phyloP scores from a whole-genome alignment of 2,888 invertebrate genomes.

The Malthinus flaveolus region DNA sequence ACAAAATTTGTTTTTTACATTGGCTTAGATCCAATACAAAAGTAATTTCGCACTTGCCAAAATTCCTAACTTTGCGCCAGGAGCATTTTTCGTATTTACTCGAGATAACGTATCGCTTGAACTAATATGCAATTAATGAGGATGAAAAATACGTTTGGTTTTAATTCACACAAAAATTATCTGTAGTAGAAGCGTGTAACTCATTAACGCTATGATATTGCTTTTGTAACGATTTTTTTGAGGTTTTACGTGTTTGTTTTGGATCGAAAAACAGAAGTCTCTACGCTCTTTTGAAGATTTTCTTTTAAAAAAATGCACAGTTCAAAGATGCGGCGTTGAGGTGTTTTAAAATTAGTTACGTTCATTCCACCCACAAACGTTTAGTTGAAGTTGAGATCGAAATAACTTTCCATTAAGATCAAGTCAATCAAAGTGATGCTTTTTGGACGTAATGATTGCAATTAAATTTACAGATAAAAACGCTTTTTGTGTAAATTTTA shows the following conservation, averaged over 20 bases:
- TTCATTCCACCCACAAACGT: constrained; percentile 11
- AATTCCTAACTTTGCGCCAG: constrained; percentile 3
- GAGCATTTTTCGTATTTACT: too few species aligned
- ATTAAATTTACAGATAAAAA: constrained; percentile 14
- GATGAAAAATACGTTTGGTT: too few species aligned
- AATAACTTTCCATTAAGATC: constrained; percentile 21
- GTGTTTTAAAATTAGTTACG: constrained; percentile 1
- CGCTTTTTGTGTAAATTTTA: constrained; percentile 10
- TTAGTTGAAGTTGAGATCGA: constrained; percentile 3
- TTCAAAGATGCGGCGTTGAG: neutral
- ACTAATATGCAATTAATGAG: too few species aligned
- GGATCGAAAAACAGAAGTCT: neutral
- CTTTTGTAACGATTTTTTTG: too few species aligned
- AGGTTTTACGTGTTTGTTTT: neutral
- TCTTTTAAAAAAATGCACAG: neutral
- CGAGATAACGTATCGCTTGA: too few species aligned
- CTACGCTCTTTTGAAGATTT: neutral
- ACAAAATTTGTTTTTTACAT: neutral
- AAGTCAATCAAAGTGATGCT: constrained; percentile 21
- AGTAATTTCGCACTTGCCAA: neutral
- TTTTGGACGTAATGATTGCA: constrained; percentile 22
- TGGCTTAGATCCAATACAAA: neutral
- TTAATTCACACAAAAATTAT: too few species aligned
- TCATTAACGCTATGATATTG: too few species aligned
- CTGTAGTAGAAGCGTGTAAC: too few species aligned